phyloP scores from a whole-genome alignment of 1,140 invertebrate genomes.

The Dufourea novaeangliae region DNA sequence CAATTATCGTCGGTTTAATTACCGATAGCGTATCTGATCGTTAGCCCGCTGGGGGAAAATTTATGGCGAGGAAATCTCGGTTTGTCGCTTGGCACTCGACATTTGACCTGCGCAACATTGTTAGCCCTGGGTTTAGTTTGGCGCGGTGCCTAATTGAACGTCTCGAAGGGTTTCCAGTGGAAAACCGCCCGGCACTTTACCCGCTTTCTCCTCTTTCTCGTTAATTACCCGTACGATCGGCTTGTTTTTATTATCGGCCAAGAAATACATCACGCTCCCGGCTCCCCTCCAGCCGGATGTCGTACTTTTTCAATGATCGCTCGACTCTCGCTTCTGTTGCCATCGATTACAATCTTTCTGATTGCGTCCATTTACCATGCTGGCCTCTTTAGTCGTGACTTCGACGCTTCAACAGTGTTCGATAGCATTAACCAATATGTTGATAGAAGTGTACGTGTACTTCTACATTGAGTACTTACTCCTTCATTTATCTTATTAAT shows the following conservation, averaged over 20 bases:
- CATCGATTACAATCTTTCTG: constrained; percentile 18
- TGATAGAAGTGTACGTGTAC: no score
- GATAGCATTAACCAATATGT: no score
- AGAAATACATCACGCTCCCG: constrained; percentile 17
- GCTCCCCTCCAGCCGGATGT: not conserved
- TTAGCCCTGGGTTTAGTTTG: constrained; percentile 52
- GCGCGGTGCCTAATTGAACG: constrained; percentile 66
- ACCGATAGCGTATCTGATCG: constrained; percentile 18
- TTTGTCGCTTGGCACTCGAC: constrained; percentile 55
- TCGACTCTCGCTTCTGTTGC: not conserved
- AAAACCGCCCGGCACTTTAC: constrained; percentile 42
- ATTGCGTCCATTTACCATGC: constrained; percentile 14
- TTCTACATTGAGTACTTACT: no score
- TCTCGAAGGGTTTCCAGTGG: constrained; percentile 57
- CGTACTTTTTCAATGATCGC: not conserved
- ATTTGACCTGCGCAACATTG: constrained; percentile 57
- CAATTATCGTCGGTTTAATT: constrained; percentile 26
- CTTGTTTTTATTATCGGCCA: constrained; percentile 45
- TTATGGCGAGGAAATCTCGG: constrained; percentile 56
- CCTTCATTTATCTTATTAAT: no score
- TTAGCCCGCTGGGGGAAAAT: not conserved
- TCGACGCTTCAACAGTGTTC: not conserved
- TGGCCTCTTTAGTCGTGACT: not conserved
- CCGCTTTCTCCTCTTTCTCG: constrained; percentile 36
- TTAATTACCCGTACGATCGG: constrained; percentile 56